Conservation (phyloP, 1,140 invertebrate genomes). For the Drosophila rhopaloa region DNA sequence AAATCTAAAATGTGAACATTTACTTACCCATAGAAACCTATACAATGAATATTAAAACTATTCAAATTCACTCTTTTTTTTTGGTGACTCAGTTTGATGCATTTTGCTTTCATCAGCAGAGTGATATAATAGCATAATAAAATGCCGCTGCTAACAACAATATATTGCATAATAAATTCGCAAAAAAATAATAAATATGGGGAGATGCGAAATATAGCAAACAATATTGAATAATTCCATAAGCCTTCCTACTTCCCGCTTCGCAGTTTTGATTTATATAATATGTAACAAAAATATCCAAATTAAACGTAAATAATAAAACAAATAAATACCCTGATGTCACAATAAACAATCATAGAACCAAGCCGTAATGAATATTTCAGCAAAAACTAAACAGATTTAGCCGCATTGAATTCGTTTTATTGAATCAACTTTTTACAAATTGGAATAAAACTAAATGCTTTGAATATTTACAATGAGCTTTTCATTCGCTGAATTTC, state of each 20-base stretch:
- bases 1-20: too few species aligned
- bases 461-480: slow-evolving; percentile 1
- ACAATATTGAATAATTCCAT: slow-evolving; percentile 41
- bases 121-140: slow-evolving; percentile 25
- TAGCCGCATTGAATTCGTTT: not conserved
- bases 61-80: slow-evolving; percentile 7
- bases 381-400: not conserved
- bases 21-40: too few species aligned
- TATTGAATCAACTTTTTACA: slow-evolving; percentile 3
- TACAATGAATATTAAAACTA: slow-evolving; percentile 2
- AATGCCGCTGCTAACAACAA: slow-evolving; percentile 19
- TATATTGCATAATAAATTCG: slow-evolving; percentile 35
- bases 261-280: slow-evolving; percentile 21
- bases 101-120: slow-evolving; percentile 12
- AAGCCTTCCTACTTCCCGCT: slow-evolving; percentile 26
- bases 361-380: slow-evolving; percentile 11
- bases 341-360: slow-evolving; percentile 1
- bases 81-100: not conserved
- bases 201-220: slow-evolving; percentile 13
- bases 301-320: slow-evolving; percentile 16
- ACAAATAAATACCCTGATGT: slow-evolving; percentile 1
- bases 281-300: slow-evolving; percentile 15
- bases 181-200: slow-evolving; percentile 13
- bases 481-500: not conserved
- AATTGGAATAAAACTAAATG: slow-evolving; percentile 11